These are phyloP conservation scores for Nymphalis io DNA, from an alignment of 1,140 invertebrate genomes.

Conservation along the genomic window DNA sequence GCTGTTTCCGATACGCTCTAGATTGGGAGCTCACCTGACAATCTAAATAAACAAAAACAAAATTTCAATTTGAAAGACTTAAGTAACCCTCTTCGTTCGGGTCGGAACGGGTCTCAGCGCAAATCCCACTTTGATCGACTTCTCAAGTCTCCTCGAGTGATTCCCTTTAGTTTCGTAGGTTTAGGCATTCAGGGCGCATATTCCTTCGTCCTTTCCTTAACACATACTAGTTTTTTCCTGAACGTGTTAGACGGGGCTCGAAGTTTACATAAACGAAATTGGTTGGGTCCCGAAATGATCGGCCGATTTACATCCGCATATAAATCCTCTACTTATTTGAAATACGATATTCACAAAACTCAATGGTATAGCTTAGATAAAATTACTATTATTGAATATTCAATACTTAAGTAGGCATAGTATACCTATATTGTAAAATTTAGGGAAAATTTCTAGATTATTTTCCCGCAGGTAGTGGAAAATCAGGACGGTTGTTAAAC, in stretches of 20 bases:
- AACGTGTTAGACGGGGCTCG: constrained; percentile 36
- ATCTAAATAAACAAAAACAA: constrained; percentile 68
- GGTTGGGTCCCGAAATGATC: constrained; percentile 40
- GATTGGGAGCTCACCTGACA: constrained; percentile 48
- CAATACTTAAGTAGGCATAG: not conserved
- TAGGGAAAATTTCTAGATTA: constrained; percentile 8
- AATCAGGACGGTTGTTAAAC: constrained; percentile 54
- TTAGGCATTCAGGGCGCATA: constrained; percentile 52
- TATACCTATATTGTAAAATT: not conserved
- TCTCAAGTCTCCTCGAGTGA: constrained; percentile 59
- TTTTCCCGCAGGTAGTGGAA: constrained; percentile 36
- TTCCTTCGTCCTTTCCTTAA: constrained; percentile 46
- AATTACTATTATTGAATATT: constrained; percentile 10
- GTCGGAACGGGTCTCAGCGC: constrained; percentile 55
- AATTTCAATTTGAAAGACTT: constrained; percentile 68
- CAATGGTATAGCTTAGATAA: constrained; percentile 11
- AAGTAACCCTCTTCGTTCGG: constrained; percentile 52
- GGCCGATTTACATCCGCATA: constrained; percentile 36
- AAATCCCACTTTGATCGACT: constrained; percentile 76
- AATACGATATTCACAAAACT: constrained; percentile 26
- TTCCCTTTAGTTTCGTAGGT: constrained; percentile 58
- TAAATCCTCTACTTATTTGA: constrained; percentile 35
- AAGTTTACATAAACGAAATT: constrained; percentile 45
- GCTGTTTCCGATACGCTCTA: constrained; percentile 25
- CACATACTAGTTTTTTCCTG: constrained; percentile 43